These are phyloP conservation scores for Eupithecia exiguata DNA, from an alignment of 2,888 invertebrate genomes.

Conservation along the genomic window DNA sequence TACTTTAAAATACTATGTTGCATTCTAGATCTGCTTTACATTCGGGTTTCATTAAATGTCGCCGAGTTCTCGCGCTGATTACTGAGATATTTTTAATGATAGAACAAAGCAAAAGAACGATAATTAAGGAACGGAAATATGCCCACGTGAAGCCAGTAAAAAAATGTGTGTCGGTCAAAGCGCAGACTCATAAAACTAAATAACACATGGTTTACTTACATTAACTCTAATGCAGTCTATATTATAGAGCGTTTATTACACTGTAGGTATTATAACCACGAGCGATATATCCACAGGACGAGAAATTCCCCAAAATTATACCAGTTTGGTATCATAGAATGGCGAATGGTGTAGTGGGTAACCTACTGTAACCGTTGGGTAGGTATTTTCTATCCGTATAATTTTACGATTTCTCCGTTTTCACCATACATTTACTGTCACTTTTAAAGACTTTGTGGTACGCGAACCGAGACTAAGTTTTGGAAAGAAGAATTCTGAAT, in stretches of 20 bases:
- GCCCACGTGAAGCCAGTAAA: constrained; percentile 24
- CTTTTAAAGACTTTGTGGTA: constrained; percentile 12
- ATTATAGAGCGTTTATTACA: not conserved
- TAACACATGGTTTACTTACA: constrained; percentile 36
- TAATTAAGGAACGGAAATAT: constrained; percentile 19
- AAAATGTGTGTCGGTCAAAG: constrained; percentile 27
- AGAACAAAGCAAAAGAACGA: constrained; percentile 1
- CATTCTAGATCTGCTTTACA: constrained; percentile 5
- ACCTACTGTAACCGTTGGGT: not conserved
- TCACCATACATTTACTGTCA: constrained; percentile 5
- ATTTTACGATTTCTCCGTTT: constrained; percentile 12
- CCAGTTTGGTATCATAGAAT: not conserved
- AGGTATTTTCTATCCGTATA: constrained; percentile 5
- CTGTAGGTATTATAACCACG: constrained; percentile 11
- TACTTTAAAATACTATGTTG: constrained; percentile 8
- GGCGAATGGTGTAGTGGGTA: not conserved
- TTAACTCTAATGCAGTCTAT: not conserved
- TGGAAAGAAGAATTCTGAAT: not conserved
- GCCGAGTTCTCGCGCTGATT: not conserved
- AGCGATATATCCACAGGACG: constrained; percentile 17
- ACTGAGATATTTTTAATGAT: not conserved
- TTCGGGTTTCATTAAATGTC: constrained; percentile 12
- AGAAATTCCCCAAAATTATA: not conserved
- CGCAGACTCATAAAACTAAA: constrained; percentile 29
- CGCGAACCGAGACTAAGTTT: not conserved